Conservation (phyloP, 2,888 invertebrate species). For the Sympetrum striolatum region DNA sequence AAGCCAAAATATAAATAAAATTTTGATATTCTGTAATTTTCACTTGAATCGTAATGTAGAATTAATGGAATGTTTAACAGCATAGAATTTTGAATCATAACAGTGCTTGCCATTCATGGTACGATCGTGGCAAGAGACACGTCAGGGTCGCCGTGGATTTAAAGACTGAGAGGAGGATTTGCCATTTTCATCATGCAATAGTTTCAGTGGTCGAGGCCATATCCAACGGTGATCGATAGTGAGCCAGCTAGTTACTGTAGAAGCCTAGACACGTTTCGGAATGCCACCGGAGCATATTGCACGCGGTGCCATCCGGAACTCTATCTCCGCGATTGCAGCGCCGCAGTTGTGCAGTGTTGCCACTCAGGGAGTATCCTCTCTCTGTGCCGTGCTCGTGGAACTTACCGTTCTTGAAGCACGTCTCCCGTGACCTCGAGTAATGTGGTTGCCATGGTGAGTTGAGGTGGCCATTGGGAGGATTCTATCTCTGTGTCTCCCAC, state of each 20-base stretch:
- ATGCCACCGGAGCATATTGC: neutral
- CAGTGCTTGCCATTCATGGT: too few relatives aligned
- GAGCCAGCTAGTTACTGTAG: neutral
- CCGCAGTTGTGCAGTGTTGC: neutral
- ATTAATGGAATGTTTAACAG: too few relatives aligned
- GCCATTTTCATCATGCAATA: neutral
- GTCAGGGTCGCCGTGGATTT: neutral
- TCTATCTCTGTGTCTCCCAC: neutral
- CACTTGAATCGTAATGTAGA: too few relatives aligned
- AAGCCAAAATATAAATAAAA: too few relatives aligned
- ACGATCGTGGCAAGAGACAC: neutral
- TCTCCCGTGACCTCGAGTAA: slow-evolving; percentile 16
- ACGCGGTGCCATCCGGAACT: neutral
- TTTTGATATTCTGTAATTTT: too few relatives aligned
- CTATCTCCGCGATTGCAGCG: neutral
- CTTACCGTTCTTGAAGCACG: slow-evolving; percentile 23
- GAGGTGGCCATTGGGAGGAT: slow-evolving; percentile 27
- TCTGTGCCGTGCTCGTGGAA: neutral
- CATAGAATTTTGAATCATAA: too few relatives aligned
- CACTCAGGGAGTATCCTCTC: neutral
- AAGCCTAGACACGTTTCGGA: neutral
- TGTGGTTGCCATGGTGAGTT: slow-evolving; percentile 20
- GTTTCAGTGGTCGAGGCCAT: neutral
- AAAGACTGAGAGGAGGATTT: neutral
- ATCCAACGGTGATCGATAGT: neutral